Evolutionary conservation across 2,888 invertebrate species (phyloP), one percentile per base, ranked within the genome.

Genomic region (Eupithecia exiguata): DNA sequence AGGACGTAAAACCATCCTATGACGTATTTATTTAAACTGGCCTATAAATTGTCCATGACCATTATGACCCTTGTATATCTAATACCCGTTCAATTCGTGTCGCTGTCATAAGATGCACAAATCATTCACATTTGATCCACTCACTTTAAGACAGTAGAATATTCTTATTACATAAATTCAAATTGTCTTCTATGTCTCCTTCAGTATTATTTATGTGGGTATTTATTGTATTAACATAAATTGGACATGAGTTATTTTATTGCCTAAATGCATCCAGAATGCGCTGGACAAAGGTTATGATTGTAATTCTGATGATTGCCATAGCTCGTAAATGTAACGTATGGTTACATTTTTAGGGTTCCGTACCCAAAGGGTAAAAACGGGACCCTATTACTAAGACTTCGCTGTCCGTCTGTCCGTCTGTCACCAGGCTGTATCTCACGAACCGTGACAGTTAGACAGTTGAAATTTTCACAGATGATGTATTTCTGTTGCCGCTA

Each of bases 141-240:
- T 82, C 82, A 81, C 81, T 82, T 76, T 85, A 86, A 88, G 89
- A 89, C 86, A 88, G 85, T 85, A 81, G 84, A 84, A 80, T 77
- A 81, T 81, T 84, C 81, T 82, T 84, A 88, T 86, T 87, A 88
- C 89, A 93, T 94, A 93, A 93, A 94, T 93, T 91, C 84, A 91
- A 92, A 93, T 94, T 90, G 90, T 90, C 89, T 91, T 89, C 88
- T 87, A 87, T 83, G 86, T 86, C 88, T 89, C 89, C 89, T 86
- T 84, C 83, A 84, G 85, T 84, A 87, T 92, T 91, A 94, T 94
- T 94, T 94, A 94, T 94, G 92, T 89, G 85, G 90, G 89, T 93
- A 93, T 94, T 94, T 94, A 94, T 94, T 91, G 91, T 93, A 94
- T 93, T 94, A 94, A 94, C 93, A 94, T 94, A 94, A 94, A 94